These are phyloP conservation scores for Gnathonemus echidnorhynchus DNA, from an alignment of 2,113 vertebrate genomes.

Conservation along the genomic window DNA sequence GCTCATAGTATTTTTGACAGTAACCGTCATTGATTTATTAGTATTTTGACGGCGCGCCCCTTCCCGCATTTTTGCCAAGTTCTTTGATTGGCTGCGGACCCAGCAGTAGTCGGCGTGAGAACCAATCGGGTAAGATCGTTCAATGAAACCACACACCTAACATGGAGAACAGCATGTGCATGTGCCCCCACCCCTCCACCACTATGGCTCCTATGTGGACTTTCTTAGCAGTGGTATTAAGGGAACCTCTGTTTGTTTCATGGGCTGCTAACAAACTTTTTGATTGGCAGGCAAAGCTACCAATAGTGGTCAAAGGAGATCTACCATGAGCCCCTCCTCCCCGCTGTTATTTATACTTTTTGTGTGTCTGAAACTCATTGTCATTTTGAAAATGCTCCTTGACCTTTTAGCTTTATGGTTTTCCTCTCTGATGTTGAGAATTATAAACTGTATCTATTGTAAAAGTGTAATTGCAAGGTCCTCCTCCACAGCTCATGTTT, in stretches of 20 bases:
- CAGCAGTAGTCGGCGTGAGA: background rate
- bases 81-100: background rate
- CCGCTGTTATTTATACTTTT: background rate
- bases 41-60: background rate
- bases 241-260: background rate
- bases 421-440: background rate
- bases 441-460: background rate
- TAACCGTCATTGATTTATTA: background rate
- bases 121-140: background rate
- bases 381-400: background rate
- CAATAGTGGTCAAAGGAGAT: background rate
- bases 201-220: background rate
- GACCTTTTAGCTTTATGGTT: background rate
- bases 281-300: background rate
- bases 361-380: conserved; percentile 4
- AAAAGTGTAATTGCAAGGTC: background rate
- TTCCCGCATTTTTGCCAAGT: background rate
- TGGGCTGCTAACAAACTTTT: background rate
- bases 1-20: background rate
- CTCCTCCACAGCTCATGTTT: background rate
- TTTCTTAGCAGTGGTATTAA: background rate
- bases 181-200: background rate
- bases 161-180: background rate
- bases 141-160: background rate
- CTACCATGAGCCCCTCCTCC: background rate